Percentiles rank a stretch among this genome's conserved stretches.
Conservation (phyloP, 2,888 invertebrate genomes). For the Oxytorus armatus region DNA sequence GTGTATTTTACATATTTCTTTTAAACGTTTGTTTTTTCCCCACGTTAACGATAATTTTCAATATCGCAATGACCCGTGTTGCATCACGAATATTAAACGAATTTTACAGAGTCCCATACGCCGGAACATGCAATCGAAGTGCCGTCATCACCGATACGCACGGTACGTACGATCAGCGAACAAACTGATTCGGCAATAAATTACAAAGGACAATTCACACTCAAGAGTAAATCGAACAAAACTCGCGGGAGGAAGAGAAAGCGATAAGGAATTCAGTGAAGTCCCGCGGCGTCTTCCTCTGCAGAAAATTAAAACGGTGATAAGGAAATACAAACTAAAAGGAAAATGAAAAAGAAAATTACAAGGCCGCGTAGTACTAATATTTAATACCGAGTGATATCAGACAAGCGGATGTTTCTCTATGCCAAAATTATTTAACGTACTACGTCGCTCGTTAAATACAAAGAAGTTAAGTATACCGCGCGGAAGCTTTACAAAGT, state of each 20-base stretch:
- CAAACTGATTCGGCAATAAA: conserved; percentile 73
- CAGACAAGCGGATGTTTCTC: conserved; percentile 10
- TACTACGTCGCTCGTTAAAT: conserved; percentile 11
- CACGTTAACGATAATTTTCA: too few species aligned
- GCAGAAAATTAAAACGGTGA: conserved; percentile 16
- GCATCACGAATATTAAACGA: not conserved
- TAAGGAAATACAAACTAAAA: conserved; percentile 4
- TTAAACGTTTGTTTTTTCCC: too few species aligned
- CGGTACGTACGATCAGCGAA: conserved; percentile 72
- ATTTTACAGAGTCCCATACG: conserved; percentile 36
- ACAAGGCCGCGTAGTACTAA: conserved; percentile 27
- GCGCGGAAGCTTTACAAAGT: not conserved
- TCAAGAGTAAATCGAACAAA: conserved; percentile 59
- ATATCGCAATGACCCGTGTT: too few species aligned
- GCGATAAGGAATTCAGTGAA: conserved; percentile 52
- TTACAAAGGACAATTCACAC: conserved; percentile 70
- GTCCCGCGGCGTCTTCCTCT: conserved; percentile 8
- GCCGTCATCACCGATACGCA: conserved; percentile 72
- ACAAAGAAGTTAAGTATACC: not conserved
- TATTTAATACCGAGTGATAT: conserved; percentile 25
- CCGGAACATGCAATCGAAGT: conserved; percentile 49
- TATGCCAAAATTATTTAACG: conserved; percentile 1
- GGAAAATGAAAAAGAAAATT: conserved; percentile 19
- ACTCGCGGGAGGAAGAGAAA: conserved; percentile 69
- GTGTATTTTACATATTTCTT: too few species aligned